Conservation (phyloP, 2,797 vertebrate species). For the Sebastes glaucus region DNA sequence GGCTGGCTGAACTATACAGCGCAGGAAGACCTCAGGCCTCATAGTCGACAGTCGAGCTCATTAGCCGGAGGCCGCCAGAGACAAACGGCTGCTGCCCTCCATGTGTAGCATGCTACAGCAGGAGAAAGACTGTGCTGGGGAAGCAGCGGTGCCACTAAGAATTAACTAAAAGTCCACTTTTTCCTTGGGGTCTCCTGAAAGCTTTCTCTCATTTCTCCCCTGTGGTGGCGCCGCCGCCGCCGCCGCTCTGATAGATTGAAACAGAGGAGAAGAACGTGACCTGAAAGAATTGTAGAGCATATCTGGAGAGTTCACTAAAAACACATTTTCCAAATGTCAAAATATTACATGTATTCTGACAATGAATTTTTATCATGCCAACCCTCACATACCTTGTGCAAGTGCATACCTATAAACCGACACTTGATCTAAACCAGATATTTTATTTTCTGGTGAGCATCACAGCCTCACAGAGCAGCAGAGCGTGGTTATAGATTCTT, state of each 20-base stretch:
- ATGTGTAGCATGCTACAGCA: background rate
- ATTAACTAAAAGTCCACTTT: slow-evolving; percentile 35
- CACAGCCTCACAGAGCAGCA: slow-evolving; percentile 3
- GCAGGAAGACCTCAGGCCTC: background rate
- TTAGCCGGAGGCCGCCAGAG: slow-evolving; percentile 4
- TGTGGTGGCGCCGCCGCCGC: background rate
- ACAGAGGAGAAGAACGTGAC: slow-evolving; percentile 25
- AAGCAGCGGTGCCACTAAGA: slow-evolving; percentile 22
- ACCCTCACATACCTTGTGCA: background rate
- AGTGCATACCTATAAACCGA: background rate
- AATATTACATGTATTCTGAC: background rate
- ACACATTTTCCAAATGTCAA: background rate
- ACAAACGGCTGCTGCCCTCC: background rate
- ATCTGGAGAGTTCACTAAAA: background rate
- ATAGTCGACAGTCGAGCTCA: background rate
- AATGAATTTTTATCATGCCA: background rate
- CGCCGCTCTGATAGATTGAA: slow-evolving; percentile 10
- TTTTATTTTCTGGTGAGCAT: background rate
- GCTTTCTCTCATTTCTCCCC: slow-evolving; percentile 19
- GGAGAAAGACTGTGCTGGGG: background rate
- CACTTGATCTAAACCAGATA: background rate
- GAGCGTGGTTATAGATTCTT: slow-evolving; percentile 3
- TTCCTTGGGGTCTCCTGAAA: slow-evolving; percentile 19
- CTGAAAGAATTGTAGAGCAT: slow-evolving; percentile 8
- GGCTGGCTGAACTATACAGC: background rate